phyloP scores from a whole-genome alignment of 2,113 vertebrate genomes.

The Xiphias gladius region DNA sequence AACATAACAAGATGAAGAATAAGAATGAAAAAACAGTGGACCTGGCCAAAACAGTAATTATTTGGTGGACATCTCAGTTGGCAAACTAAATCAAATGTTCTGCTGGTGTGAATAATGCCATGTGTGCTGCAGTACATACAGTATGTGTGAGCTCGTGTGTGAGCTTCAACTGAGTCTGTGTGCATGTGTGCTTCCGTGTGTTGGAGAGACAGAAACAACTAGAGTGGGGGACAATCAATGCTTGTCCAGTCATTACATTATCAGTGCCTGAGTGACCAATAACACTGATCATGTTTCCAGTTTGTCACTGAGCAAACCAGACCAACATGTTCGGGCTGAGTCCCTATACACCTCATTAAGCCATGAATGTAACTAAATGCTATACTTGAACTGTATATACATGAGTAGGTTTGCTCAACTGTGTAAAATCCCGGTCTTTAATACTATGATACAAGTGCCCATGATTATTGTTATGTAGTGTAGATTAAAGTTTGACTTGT shows the following conservation, averaged over 20 bases:
- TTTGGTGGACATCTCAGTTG: not conserved
- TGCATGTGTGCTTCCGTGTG: constrained; percentile 7
- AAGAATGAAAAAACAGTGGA: not conserved
- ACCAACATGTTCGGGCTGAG: constrained; percentile 24
- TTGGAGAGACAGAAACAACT: constrained; percentile 8
- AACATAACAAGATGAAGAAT: constrained; percentile 19
- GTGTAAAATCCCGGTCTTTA: constrained; percentile 1
- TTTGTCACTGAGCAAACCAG: constrained; percentile 33
- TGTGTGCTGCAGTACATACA: not conserved
- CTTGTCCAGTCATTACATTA: constrained; percentile 63
- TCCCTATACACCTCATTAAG: constrained; percentile 41
- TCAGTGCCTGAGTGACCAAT: constrained; percentile 57
- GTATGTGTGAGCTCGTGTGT: constrained; percentile 22
- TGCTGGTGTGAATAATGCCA: constrained; percentile 15
- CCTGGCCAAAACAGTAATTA: constrained; percentile 4
- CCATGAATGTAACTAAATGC: constrained; percentile 16
- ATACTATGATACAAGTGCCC: not conserved
- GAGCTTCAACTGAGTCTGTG: constrained; percentile 23
- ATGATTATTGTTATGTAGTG: not conserved
- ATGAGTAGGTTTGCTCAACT: not conserved
- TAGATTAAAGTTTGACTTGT: not conserved
- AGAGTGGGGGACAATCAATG: constrained; percentile 48
- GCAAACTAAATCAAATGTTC: constrained; percentile 25
- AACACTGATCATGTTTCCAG: constrained; percentile 44
- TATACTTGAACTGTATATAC: constrained; percentile 6